Evolutionary conservation across 2,797 vertebrate genomes (phyloP).

Genomic region (Parambassis ranga): DNA sequence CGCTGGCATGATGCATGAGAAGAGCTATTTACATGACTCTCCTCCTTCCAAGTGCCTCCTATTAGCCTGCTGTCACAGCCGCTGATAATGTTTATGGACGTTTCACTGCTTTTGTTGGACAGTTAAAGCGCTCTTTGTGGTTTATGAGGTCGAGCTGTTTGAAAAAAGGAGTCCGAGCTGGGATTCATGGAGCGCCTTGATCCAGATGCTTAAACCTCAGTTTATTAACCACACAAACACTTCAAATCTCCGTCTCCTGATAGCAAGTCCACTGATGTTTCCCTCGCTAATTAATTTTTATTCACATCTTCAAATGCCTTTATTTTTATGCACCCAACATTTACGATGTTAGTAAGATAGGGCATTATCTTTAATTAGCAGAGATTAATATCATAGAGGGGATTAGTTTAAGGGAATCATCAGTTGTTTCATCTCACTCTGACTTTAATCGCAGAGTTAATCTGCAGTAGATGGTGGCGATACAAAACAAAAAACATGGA

Average conservation of each 20-base stretch:
- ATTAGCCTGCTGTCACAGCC: conserved; percentile 47
- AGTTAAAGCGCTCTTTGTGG: conserved; percentile 55
- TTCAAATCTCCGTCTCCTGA: conserved; percentile 19
- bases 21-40: conserved; percentile 13
- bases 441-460: neutral
- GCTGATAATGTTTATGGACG: conserved; percentile 66
- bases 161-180: conserved; percentile 48
- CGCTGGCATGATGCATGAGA: neutral
- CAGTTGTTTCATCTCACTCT: neutral
- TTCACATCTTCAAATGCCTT: conserved; percentile 25
- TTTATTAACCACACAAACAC: conserved; percentile 46
- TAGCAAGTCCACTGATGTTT: neutral
- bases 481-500: neutral
- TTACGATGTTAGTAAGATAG: conserved; percentile 23
- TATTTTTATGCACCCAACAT: conserved; percentile 29
- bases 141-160: conserved; percentile 67
- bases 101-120: conserved; percentile 70
- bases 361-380: conserved; percentile 40
- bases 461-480: neutral
- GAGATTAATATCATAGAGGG: conserved; percentile 17
- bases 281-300: conserved; percentile 46
- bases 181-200: conserved; percentile 37
- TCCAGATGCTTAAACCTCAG: conserved; percentile 25
- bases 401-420: neutral
- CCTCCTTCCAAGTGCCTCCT: conserved; percentile 21